Percentiles rank a stretch among this genome's conserved stretches.
These are phyloP conservation scores for Dromococcyx pavoninus DNA, from an alignment of 2,797 vertebrate species.

Conservation along the genomic window DNA sequence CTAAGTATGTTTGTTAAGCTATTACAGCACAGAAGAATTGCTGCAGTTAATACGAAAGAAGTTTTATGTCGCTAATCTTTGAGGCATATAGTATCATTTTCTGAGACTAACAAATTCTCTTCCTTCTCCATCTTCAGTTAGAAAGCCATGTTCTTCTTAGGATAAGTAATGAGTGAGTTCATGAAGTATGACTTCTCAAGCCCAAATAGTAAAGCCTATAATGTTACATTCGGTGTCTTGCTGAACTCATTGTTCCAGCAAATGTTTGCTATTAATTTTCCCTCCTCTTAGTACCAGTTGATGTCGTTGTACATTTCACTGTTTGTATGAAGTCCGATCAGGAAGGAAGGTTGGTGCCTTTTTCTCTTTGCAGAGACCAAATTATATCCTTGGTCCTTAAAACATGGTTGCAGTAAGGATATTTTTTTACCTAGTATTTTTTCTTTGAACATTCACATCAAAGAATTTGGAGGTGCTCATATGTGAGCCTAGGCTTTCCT, in stretches of 20 bases:
- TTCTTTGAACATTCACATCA: not conserved
- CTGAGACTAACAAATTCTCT: constrained; percentile 8
- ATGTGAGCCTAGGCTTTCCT: not conserved
- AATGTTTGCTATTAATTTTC: not conserved
- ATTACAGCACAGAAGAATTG: constrained; percentile 30
- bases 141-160: not conserved
- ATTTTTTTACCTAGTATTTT: not conserved
- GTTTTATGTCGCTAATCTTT: constrained; percentile 45
- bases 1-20: constrained; percentile 41
- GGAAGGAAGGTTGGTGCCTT: not conserved
- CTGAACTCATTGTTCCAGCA: constrained; percentile 4
- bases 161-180: not conserved
- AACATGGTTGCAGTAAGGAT: not conserved
- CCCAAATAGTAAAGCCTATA: not conserved
- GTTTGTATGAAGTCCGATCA: not conserved
- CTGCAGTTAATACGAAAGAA: constrained; percentile 26
- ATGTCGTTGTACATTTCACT: not conserved
- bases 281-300: not conserved
- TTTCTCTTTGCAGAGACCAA: not conserved
- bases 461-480: not conserved
- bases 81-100: constrained; percentile 23
- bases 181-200: not conserved
- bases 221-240: not conserved
- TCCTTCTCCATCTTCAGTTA: not conserved
- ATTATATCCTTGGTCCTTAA: not conserved